Conservation (phyloP, 2,888 invertebrate species). For the Callyntrura sp. region DNA sequence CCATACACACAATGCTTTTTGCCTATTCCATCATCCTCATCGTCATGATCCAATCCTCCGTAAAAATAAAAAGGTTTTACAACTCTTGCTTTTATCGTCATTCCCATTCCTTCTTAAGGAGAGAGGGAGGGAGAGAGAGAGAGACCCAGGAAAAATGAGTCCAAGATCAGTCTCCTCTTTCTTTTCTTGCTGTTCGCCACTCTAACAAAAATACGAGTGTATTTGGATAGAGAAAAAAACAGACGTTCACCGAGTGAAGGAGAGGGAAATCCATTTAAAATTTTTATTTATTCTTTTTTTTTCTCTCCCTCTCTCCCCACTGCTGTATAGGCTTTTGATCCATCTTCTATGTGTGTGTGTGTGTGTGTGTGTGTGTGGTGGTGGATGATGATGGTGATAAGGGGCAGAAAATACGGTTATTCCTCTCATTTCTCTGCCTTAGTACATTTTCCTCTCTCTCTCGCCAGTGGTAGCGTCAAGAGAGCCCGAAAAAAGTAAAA, state of each 20-base stretch:
- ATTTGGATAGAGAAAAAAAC: constrained; percentile 19
- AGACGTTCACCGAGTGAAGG: neutral
- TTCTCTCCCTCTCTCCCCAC: constrained; percentile 24
- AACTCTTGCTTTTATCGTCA: constrained; percentile 17
- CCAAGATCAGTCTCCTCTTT: constrained; percentile 4
- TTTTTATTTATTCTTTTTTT: constrained; percentile 56
- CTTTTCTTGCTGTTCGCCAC: constrained; percentile 1
- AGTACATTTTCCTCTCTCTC: neutral
- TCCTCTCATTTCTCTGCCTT: neutral
- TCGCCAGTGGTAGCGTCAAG: constrained; percentile 1
- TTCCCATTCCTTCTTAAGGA: constrained; percentile 7
- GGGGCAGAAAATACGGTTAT: constrained; percentile 38
- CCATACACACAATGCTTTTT: constrained; percentile 4
- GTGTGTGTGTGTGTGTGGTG: neutral
- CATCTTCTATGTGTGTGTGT: no score
- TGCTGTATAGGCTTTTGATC: constrained; percentile 55
- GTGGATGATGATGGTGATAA: constrained; percentile 38
- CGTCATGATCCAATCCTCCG: constrained; percentile 11
- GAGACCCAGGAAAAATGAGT: neutral
- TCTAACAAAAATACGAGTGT: constrained; percentile 16
- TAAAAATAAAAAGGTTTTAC: constrained; percentile 44
- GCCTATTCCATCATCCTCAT: constrained; percentile 19
- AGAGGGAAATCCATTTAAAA: constrained; percentile 57
- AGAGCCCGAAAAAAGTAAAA: constrained; percentile 40
- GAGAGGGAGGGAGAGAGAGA: no score